Evolutionary conservation across 2,797 vertebrate species (phyloP).

Genomic region (Austrolebias charrua): DNA sequence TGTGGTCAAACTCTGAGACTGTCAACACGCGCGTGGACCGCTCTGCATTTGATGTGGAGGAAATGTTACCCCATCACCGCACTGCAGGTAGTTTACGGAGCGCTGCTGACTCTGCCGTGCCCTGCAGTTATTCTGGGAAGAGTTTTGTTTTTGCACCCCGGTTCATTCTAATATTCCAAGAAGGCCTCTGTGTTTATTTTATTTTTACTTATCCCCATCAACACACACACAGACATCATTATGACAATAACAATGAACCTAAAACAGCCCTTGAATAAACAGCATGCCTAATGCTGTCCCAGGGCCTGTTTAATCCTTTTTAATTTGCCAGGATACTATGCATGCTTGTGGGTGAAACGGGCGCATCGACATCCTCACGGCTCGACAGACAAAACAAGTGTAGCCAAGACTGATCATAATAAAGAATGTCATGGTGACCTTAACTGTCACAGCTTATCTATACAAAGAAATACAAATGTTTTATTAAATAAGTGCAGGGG

Average conservation of each 20-base stretch:
- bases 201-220: constrained; percentile 18
- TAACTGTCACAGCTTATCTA: background rate
- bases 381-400: constrained; percentile 28
- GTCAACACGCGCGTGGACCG: constrained; percentile 32
- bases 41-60: constrained; percentile 63
- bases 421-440: constrained; percentile 16
- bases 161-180: constrained; percentile 42
- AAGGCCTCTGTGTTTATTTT: constrained; percentile 6
- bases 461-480: constrained; percentile 32
- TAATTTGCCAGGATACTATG: constrained; percentile 24
- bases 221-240: constrained; percentile 9
- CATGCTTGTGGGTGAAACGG: constrained; percentile 32
- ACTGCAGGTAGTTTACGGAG: constrained; percentile 71
- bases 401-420: constrained; percentile 32
- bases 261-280: constrained; percentile 25
- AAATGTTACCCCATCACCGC: constrained; percentile 33
- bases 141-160: constrained; percentile 50
- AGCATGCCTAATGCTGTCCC: background rate
- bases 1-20: constrained; percentile 64
- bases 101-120: constrained; percentile 50
- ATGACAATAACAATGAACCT: constrained; percentile 24
- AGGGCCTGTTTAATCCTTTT: constrained; percentile 28
- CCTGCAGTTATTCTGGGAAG: constrained; percentile 56
- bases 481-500: constrained; percentile 18
- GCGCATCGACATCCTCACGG: constrained; percentile 6